Base-by-base conservation (phyloP, 2,888 invertebrate species). In the Aproaerema taeniolella region DNA sequence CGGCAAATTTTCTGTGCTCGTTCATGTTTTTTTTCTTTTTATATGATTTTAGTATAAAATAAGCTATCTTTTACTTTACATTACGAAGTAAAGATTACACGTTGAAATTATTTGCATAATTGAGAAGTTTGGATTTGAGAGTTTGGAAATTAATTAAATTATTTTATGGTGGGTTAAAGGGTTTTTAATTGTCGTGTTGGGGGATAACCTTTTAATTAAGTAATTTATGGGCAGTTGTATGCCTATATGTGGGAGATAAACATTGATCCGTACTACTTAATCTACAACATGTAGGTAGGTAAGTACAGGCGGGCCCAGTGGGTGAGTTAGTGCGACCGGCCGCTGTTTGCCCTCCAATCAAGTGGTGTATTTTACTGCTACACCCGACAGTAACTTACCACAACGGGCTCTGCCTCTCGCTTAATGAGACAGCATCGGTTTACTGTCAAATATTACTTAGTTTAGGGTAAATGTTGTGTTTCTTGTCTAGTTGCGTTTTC, bases 361-460 rank as follows among this genome's bases (percentile, higher is more conserved):
- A 80, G 67, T 73, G 60, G 52, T 58, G 60, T 70, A 82, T 53
- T 83, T 83, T 83, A 85, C 65, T 68, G 61, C 69, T 54, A 46
- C 61, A 58, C 61, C 60, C 67, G 67, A 52, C 73, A 66, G 69
- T 83, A 81, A 79, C 71, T 83, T 80, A 76, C 73, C 65, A 52
- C 71, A 76, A 78, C 74, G 74, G 62, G 68, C 74, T 55, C 61
- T 68, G 70, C 61, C 74, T 77, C 74, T 67, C 59, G 45, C 60
- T 66, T 81, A 82, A 83, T 79, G 79, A 76, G 79, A 79, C 79
- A 69, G 62, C 66, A 62, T 63, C 68, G 74, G 67, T 79, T 79
- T 71, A 68, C 61, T 75, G 76, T 67, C 70, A 72, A 70, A 69
- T 63, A 61, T 68, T 56, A 55, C 60, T 44, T 49, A 70, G 57